Conservation (phyloP, 2,888 invertebrate species). For the Drosophila siamana region DNA sequence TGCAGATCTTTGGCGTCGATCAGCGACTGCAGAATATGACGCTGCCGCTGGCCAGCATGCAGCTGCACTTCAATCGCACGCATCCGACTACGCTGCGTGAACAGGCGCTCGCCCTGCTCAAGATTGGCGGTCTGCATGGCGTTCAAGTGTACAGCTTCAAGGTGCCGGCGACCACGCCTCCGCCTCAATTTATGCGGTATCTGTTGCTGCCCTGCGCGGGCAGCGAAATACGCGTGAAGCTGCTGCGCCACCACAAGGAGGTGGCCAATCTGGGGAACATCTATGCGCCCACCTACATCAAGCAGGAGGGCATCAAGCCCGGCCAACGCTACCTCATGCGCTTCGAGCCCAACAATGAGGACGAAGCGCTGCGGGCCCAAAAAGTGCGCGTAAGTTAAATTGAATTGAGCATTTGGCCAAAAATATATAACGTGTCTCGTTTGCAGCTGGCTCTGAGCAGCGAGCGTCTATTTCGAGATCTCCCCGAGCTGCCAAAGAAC, state of each 20-base stretch:
- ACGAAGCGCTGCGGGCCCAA: constrained; percentile 86
- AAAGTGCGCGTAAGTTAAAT: constrained; percentile 86
- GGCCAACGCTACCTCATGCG: constrained; percentile 86
- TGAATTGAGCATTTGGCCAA: not conserved
- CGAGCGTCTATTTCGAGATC: constrained; percentile 84
- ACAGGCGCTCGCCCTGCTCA: constrained; percentile 86
- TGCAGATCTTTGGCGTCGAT: constrained; percentile 85
- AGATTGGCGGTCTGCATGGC: constrained; percentile 86
- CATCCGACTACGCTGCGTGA: constrained; percentile 85
- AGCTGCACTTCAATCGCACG: constrained; percentile 84
- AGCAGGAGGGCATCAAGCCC: constrained; percentile 79
- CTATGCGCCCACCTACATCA: constrained; percentile 86
- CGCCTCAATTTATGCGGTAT: constrained; percentile 77
- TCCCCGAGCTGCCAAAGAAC: constrained; percentile 87
- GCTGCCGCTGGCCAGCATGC: constrained; percentile 78
- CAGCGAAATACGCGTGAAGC: constrained; percentile 86
- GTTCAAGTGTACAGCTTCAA: constrained; percentile 87
- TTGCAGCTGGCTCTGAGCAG: constrained; percentile 86
- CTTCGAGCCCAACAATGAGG: constrained; percentile 86
- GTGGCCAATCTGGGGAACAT: constrained; percentile 84
- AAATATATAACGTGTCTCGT: not conserved
- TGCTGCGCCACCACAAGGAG: constrained; percentile 84
- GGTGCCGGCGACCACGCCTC: constrained; percentile 81
- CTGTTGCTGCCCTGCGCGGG: constrained; percentile 87
- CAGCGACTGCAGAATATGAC: constrained; percentile 84